Percentiles rank a stretch among this genome's conserved stretches.
Evolutionary conservation across 2,888 invertebrate species (phyloP).

Genomic region (Bembecia ichneumoniformis): DNA sequence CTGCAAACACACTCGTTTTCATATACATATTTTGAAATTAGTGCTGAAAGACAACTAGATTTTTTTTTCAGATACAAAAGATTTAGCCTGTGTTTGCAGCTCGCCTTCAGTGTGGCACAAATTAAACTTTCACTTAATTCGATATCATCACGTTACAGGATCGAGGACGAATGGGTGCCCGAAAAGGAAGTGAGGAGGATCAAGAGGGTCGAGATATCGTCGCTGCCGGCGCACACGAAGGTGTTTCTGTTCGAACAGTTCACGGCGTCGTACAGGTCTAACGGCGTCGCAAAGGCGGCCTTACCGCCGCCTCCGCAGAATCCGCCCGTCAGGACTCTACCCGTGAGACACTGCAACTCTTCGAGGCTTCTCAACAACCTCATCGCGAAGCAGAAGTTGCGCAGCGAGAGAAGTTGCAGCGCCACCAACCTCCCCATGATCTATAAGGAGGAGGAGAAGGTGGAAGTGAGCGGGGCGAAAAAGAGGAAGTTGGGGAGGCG

Average conservation of each 20-base stretch:
- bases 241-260: conserved; percentile 68
- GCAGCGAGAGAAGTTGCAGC: conserved; percentile 23
- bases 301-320: conserved; percentile 5
- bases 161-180: conserved; percentile 89
- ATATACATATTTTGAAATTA: not conserved
- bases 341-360: conserved; percentile 42
- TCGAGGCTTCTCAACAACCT: conserved; percentile 43
- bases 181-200: conserved; percentile 78
- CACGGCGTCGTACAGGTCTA: conserved; percentile 39
- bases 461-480: conserved; percentile 48
- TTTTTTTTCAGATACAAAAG: not conserved
- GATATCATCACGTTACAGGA: conserved; percentile 62
- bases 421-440: conserved; percentile 27
- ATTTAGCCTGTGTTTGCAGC: conserved; percentile 51
- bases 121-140: conserved; percentile 7
- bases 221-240: conserved; percentile 61
- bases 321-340: conserved; percentile 19
- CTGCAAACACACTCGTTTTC: conserved; percentile 52
- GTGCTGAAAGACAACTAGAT: conserved; percentile 2
- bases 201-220: conserved; percentile 73
- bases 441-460: conserved; percentile 20
- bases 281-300: conserved; percentile 10
- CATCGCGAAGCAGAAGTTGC: conserved; percentile 32
- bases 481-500: conserved; percentile 57
- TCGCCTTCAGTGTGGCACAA: conserved; percentile 47